Conservation (phyloP, 2,888 invertebrate genomes). For the Tenthredo scrophulariae region DNA sequence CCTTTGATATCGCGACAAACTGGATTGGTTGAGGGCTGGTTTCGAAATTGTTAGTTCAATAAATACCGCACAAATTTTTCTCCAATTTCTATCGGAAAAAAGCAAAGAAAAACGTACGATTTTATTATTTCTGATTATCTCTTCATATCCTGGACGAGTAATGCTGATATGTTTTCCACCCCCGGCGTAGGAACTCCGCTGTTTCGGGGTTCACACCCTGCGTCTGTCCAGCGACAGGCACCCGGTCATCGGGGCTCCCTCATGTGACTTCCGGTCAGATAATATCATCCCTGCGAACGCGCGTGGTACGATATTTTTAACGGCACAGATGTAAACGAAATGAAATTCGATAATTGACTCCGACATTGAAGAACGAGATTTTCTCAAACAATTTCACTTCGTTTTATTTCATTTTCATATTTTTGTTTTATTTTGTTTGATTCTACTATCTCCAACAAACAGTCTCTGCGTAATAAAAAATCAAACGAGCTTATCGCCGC, state of each 20-base stretch:
- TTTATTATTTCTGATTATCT: not conserved
- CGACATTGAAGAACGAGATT: not conserved
- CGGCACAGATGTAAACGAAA: constrained; percentile 1
- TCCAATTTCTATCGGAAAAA: too few relatives aligned
- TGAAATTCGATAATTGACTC: constrained; percentile 3
- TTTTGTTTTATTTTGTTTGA: not conserved
- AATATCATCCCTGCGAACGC: constrained; percentile 29
- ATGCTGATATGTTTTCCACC: not conserved
- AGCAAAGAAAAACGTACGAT: not conserved
- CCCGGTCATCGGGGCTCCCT: constrained; percentile 7
- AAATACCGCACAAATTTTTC: too few relatives aligned
- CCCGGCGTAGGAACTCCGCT: constrained; percentile 23
- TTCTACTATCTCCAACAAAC: not conserved
- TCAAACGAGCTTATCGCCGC: constrained; percentile 45
- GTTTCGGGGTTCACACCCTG: constrained; percentile 42
- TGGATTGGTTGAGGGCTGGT: too few relatives aligned
- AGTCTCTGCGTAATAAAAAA: constrained; percentile 40
- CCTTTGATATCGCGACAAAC: too few relatives aligned
- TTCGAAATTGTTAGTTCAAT: too few relatives aligned
- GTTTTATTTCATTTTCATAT: not conserved
- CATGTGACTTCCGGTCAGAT: constrained; percentile 50
- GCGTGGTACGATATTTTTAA: not conserved
- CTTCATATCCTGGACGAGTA: not conserved
- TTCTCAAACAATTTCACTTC: not conserved
- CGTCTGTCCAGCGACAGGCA: constrained; percentile 45